These are phyloP conservation scores for Dysdera silvatica DNA, from an alignment of 1,140 invertebrate genomes.

Conservation along the genomic window DNA sequence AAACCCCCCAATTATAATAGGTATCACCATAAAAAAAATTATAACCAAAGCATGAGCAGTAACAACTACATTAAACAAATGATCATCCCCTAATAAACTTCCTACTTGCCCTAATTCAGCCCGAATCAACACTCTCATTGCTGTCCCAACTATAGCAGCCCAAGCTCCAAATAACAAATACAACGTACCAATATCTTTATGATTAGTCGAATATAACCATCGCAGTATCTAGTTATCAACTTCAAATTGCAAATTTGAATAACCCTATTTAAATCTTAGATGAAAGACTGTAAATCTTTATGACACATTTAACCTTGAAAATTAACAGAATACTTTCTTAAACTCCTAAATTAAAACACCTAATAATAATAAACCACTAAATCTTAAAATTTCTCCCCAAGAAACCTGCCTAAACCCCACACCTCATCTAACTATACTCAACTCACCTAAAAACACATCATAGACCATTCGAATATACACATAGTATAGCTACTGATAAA, in stretches of 20 bases:
- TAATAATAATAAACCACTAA: neutral
- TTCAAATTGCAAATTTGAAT: conserved; percentile 33
- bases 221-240: conserved; percentile 31
- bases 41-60: conserved; percentile 66
- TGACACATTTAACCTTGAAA: neutral
- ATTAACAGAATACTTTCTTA: neutral
- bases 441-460: neutral
- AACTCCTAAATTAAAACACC: neutral
- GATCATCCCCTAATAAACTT: conserved; percentile 55
- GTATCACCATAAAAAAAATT: conserved; percentile 73
- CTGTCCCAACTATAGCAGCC: conserved; percentile 56
- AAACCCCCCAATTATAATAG: conserved; percentile 67
- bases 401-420: neutral
- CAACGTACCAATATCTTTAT: conserved; percentile 66
- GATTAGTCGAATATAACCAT: conserved; percentile 59
- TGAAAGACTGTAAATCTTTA: neutral
- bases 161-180: conserved; percentile 64
- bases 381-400: neutral
- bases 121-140: conserved; percentile 58
- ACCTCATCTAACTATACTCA: neutral
- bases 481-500: neutral
- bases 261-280: conserved; percentile 16
- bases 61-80: conserved; percentile 63
- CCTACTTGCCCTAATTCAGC: conserved; percentile 56
- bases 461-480: conserved; percentile 1